Conservation (phyloP, 2,888 invertebrate genomes). For the Nezara viridula region DNA sequence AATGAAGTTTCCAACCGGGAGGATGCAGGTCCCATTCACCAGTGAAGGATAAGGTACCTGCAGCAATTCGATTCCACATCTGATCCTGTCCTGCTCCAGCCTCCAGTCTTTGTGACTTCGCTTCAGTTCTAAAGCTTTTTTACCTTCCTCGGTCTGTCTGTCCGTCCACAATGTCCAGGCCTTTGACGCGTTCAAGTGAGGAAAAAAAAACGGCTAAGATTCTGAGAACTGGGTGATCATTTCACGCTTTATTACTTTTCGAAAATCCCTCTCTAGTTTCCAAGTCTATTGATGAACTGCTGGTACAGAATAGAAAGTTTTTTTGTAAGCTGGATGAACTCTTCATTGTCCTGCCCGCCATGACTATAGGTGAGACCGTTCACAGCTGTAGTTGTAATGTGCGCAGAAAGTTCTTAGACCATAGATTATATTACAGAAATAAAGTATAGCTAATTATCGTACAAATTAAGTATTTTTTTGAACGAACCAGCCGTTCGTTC, state of each 20-base stretch:
- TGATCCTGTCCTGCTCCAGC: neutral
- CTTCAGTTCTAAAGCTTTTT: conserved; percentile 5
- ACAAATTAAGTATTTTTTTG: no score
- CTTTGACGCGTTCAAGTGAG: conserved; percentile 7
- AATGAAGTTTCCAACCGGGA: neutral
- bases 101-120: neutral
- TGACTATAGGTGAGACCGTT: no score
- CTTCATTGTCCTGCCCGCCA: no score
- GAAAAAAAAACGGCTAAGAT: neutral
- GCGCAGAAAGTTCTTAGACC: no score
- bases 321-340: neutral
- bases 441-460: no score
- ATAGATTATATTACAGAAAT: no score
- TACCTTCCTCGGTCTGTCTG: neutral
- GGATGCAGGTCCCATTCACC: neutral
- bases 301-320: neutral
- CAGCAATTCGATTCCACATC: conserved; percentile 45
- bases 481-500: no score
- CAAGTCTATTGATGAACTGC: neutral
- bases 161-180: conserved; percentile 1
- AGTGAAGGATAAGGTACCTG: conserved; percentile 11
- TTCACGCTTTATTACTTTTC: conserved; percentile 42
- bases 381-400: no score
- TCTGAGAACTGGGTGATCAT: conserved; percentile 16
- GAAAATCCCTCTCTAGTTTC: neutral